Base-by-base conservation (phyloP, 2,113 vertebrate genomes). In the Xyliphius kryptos region DNA sequence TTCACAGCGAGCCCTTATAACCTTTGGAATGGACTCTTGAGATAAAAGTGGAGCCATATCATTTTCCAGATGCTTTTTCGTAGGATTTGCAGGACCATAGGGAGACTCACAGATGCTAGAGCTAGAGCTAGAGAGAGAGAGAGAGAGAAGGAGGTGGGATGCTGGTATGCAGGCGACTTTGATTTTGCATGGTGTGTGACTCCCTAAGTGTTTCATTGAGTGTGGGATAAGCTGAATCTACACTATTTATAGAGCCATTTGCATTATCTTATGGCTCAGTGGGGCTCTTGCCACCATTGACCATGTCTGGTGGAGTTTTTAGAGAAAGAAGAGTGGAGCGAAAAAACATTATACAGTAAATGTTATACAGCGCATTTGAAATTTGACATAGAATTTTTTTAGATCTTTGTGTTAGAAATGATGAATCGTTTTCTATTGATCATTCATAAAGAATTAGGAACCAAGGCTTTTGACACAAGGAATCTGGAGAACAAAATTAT, bases 241-340 rank as follows among this genome's bases (percentile, higher is more conserved):
- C 62, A 56, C 52, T 64, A 64, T 64, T 64, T 64, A 64, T 64
- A 64, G 52, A 56, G 41, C 20, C 62, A 56, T 64, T 64, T 64
- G 43, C 62, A 64, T 56, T 64, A 64, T 64, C 62, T 56, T 43
- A 55, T 38, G n/a, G 52, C 41, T 20, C 50, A 32, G 16, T n/a
- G 22, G 51, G 51, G 26, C 54, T 47, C 51, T 46, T 9, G 13
- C 51, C 26, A 47, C 51, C 48, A 37, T 38, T 48, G 52, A 56
- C 62, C 43, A 56, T 5, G 9, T 22, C 15, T n/a, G n/a, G n/a
- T n/a, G n/a, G n/a, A n/a, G n/a, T n/a, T n/a, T n/a, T n/a, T n/a
- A n/a, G n/a, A 14, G 14, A 16, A 37, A 36, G 11, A 26, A n/a
- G 52, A 32, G 26, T 17, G 1, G 54, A 41, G 20, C n/a, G 46